Conservation (phyloP, 2,888 invertebrate genomes). For the Lacanobia wlatinum region DNA sequence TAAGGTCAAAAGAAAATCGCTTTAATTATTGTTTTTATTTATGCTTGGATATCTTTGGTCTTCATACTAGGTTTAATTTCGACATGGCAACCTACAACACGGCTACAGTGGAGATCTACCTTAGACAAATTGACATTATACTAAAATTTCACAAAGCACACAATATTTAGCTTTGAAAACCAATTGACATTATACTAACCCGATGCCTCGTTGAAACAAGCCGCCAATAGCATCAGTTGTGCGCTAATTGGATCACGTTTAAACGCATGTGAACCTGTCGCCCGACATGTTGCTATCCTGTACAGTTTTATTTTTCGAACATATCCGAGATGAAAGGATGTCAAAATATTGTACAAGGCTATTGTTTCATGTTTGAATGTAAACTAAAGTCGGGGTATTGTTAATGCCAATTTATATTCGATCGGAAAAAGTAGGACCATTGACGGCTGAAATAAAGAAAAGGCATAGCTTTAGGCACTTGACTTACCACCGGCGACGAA, state of each 20-base stretch:
- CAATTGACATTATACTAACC: background rate
- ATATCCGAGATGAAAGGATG: background rate
- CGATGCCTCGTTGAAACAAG: constrained; percentile 1
- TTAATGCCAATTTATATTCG: background rate
- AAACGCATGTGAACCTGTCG: background rate
- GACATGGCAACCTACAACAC: too few relatives aligned
- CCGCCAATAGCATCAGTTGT: background rate
- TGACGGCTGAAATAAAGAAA: background rate
- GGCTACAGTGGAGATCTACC: background rate
- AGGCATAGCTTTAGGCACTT: too few relatives aligned
- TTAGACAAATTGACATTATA: too few relatives aligned
- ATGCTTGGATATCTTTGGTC: too few relatives aligned
- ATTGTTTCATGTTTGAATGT: background rate
- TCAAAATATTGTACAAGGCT: background rate
- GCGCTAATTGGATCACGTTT: constrained; percentile 33
- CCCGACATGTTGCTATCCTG: background rate
- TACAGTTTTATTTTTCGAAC: background rate
- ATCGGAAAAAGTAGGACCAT: background rate
- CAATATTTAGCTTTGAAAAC: background rate
- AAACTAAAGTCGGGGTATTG: background rate
- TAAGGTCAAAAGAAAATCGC: too few relatives aligned
- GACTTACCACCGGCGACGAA: too few relatives aligned
- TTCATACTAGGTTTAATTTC: too few relatives aligned
- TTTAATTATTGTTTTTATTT: too few relatives aligned
- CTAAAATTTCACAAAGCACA: too few relatives aligned